Evolutionary conservation across 2,888 invertebrate genomes (phyloP), one percentile per base, ranked within the genome.

Genomic region (Sesamia inferens): DNA sequence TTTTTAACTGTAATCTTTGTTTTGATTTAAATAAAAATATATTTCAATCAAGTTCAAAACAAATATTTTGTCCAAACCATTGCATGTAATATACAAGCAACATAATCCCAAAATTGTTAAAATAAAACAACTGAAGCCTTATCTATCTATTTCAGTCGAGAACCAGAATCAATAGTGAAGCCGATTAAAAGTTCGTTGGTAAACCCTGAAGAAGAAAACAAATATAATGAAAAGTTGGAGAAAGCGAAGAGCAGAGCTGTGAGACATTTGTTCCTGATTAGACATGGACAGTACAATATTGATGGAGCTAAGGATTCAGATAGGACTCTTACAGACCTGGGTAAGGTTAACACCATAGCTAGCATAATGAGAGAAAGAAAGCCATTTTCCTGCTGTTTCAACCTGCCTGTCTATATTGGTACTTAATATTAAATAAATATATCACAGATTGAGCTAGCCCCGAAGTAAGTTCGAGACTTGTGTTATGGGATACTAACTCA

Each of bases 201-300:
- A 10, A 89, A 90, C 5, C 93, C 95, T 0, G 97, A 97, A 77
- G 97, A 97, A 75, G 97, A 98, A 58, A 98, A 98, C 89, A 96
- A 97, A 69, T 97, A 96, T 76, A 98, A 98, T 90, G 97, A 97
- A 85, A 96, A 97, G 76, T 85, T 97, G 47, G 97, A 98, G 85
- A 97, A 97, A 73, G 93, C 96, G 0, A 97, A 96, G 84, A 94
- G 97, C 59, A 97, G 95, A 89, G 97, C 97, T 0, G 96, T 97
- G 0, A 94, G 99, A n/a, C 98, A 99, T 92, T 93, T 99, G 68
- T 97, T 99, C 85, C 96, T 99, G 22, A 98, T 99, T 76, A 97
- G 99, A 58, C 99, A 99, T 93, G 99, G 99, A 0, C 99, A 99
- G 92, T 99, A 99, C 91, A 97, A 99, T 88, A 93, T 98, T 58